These are phyloP conservation scores for Zaprionus gabonicus DNA, from an alignment of 1,140 invertebrate genomes.

Conservation along the genomic window DNA sequence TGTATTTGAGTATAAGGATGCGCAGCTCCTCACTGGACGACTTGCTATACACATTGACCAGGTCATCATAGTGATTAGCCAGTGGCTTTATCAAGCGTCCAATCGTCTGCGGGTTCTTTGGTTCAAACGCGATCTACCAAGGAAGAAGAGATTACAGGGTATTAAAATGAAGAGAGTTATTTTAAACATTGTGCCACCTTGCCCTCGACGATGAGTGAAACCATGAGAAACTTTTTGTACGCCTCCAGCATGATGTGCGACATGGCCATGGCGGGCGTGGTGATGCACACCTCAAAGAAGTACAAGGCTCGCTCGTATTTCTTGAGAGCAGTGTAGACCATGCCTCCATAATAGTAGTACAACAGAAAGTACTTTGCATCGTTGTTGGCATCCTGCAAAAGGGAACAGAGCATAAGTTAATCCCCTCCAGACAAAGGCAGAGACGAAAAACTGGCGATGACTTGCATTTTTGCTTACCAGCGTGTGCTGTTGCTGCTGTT, in stretches of 20 bases:
- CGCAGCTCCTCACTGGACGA: slow-evolving; percentile 91
- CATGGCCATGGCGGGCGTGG: slow-evolving; percentile 95
- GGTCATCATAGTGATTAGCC: slow-evolving; percentile 95
- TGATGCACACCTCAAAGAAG: slow-evolving; percentile 97
- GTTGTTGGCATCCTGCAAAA: slow-evolving; percentile 88
- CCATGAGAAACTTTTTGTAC: slow-evolving; percentile 97
- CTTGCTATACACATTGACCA: slow-evolving; percentile 92
- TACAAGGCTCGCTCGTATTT: slow-evolving; percentile 96
- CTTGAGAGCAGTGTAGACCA: slow-evolving; percentile 97
- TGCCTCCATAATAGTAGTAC: slow-evolving; percentile 98
- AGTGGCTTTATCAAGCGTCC: slow-evolving; percentile 95
- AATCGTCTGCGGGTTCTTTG: slow-evolving; percentile 96
- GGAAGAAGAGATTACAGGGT: not conserved
- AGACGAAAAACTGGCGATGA: not conserved
- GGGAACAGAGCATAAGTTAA: not conserved
- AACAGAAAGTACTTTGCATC: slow-evolving; percentile 97
- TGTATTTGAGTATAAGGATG: slow-evolving; percentile 90
- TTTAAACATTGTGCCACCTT: slow-evolving; percentile 86
- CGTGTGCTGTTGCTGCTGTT: slow-evolving; percentile 69
- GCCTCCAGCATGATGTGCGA: slow-evolving; percentile 98
- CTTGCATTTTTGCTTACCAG: slow-evolving; percentile 25
- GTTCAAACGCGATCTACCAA: slow-evolving; percentile 89
- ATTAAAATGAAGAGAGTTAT: too few species aligned
- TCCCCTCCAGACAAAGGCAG: not conserved
- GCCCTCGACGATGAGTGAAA: slow-evolving; percentile 95